Conservation (phyloP, 2,888 invertebrate genomes). For the Gymnosoma rotundatum region DNA sequence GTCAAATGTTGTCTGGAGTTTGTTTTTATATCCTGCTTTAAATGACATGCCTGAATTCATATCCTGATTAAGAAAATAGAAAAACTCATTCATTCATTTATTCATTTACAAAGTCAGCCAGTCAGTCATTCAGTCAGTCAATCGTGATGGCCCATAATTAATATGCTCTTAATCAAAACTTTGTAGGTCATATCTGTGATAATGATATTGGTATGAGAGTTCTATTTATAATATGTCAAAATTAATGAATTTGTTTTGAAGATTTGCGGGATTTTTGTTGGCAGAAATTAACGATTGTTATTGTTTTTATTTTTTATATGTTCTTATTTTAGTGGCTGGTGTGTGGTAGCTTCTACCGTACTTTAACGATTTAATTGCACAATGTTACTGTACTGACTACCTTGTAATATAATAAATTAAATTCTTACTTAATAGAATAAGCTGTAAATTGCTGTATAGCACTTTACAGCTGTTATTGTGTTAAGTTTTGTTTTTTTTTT, state of each 20-base stretch:
- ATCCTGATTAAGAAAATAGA: slow-evolving; percentile 65
- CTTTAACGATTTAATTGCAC: too few relatives aligned
- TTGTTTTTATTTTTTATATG: too few relatives aligned
- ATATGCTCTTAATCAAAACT: slow-evolving; percentile 77
- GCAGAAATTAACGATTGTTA: too few relatives aligned
- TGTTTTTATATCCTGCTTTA: slow-evolving; percentile 57
- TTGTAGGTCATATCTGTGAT: slow-evolving; percentile 65
- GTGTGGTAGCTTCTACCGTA: too few relatives aligned
- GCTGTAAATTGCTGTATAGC: too few relatives aligned
- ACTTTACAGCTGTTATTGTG: too few relatives aligned
- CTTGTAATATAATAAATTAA: too few relatives aligned
- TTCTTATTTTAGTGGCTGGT: too few relatives aligned
- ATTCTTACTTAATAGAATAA: too few relatives aligned
- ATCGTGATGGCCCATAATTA: slow-evolving; percentile 76
- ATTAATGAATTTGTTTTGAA: slow-evolving; percentile 57
- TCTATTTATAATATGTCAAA: slow-evolving; percentile 37
- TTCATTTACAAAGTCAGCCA: not conserved
- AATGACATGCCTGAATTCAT: slow-evolving; percentile 68
- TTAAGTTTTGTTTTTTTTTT: too few relatives aligned
- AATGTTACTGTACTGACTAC: too few relatives aligned
- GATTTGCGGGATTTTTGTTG: slow-evolving; percentile 34
- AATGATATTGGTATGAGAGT: slow-evolving; percentile 9
- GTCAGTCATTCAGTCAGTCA: slow-evolving; percentile 37
- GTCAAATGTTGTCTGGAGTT: slow-evolving; percentile 3
- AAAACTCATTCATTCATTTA: slow-evolving; percentile 2